These are phyloP conservation scores for Drosophila bocqueti DNA, from an alignment of 1,140 invertebrate species.

Conservation along the genomic window DNA sequence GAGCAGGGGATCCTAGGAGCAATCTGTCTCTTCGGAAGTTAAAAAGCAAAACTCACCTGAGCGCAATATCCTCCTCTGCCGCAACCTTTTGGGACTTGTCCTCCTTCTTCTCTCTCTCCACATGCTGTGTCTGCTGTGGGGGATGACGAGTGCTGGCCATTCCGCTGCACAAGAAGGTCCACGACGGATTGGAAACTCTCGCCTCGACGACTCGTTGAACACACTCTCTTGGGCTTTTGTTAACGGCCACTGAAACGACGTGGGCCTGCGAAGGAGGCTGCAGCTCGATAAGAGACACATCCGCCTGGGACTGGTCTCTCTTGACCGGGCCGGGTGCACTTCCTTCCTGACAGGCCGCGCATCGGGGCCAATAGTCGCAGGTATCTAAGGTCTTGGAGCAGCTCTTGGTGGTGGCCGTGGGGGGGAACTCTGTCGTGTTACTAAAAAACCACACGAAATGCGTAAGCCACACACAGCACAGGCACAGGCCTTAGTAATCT, in stretches of 20 bases:
- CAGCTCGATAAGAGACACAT: not conserved
- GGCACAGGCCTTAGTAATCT: slow-evolving; percentile 2
- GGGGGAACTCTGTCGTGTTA: not conserved
- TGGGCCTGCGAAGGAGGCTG: slow-evolving; percentile 16
- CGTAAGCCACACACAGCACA: slow-evolving; percentile 8
- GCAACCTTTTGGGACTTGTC: not conserved
- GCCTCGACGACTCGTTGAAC: slow-evolving; percentile 1
- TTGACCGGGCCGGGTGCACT: slow-evolving; percentile 8
- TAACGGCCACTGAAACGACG: slow-evolving; percentile 57
- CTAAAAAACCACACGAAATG: slow-evolving; percentile 42
- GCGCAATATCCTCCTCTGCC: slow-evolving; percentile 13
- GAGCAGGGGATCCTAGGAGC: not conserved
- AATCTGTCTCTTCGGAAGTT: slow-evolving; percentile 14
- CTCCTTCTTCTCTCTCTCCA: not conserved
- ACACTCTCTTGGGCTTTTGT: slow-evolving; percentile 25
- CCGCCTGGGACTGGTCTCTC: slow-evolving; percentile 5
- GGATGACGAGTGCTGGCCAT: slow-evolving; percentile 29
- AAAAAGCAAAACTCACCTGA: slow-evolving; percentile 33
- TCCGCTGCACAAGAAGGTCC: slow-evolving; percentile 69
- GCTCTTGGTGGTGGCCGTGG: slow-evolving; percentile 53
- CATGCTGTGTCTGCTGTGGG: not conserved
- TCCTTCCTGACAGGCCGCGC: slow-evolving; percentile 56
- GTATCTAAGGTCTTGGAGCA: slow-evolving; percentile 57
- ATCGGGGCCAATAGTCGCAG: slow-evolving; percentile 81
- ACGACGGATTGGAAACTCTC: slow-evolving; percentile 35